A percentile compares a stretch with the other conserved stretches of the same genome.
Conservation (phyloP, 2,113 vertebrate species). For the Eudyptes chrysolophus region DNA sequence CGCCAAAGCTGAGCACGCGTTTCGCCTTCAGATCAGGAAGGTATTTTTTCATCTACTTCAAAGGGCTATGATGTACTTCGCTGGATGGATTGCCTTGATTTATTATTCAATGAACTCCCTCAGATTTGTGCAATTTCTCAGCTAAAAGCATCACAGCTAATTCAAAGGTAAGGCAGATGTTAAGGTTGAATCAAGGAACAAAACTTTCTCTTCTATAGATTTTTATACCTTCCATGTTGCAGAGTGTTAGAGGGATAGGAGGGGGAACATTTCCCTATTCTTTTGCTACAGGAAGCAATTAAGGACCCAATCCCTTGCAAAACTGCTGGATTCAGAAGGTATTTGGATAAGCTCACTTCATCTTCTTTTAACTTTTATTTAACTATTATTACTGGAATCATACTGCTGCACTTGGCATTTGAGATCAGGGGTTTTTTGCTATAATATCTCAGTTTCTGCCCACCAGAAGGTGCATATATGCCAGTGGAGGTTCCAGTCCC, state of each 20-base stretch:
- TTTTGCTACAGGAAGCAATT: neutral
- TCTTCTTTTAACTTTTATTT: neutral
- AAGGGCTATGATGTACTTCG: neutral
- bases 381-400: neutral
- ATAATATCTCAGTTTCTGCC: neutral
- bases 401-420: neutral
- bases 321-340: neutral
- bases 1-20: neutral
- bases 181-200: neutral
- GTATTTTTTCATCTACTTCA: conserved; percentile 6
- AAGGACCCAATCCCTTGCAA: neutral
- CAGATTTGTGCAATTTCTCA: neutral
- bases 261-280: neutral
- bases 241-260: neutral
- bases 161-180: neutral
- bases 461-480: neutral
- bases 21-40: neutral
- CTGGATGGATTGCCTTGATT: conserved; percentile 10
- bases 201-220: neutral
- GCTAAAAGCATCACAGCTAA: conserved; percentile 32
- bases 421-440: neutral
- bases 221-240: neutral
- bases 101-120: conserved; percentile 16
- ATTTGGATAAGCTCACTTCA: neutral
- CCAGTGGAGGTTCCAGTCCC: neutral